A percentile compares a stretch with the other conserved stretches of the same genome.
phyloP scores from a whole-genome alignment of 2,797 vertebrate species.

The Mormyrus proboscirostris region DNA sequence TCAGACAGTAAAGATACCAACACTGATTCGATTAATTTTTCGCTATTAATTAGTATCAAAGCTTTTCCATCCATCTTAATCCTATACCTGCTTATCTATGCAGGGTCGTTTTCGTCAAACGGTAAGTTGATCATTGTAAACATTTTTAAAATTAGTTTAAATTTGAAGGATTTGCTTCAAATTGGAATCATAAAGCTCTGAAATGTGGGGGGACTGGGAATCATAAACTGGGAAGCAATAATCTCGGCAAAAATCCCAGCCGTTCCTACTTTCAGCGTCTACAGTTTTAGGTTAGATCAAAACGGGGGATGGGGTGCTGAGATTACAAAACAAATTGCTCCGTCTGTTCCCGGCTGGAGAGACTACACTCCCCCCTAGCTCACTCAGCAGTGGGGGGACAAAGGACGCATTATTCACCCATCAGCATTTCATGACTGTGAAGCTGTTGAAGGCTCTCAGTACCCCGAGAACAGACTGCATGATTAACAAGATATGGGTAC shows the following conservation, averaged over 20 bases:
- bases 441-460: constrained; percentile 34
- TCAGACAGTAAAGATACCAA: background rate
- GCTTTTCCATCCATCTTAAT: background rate
- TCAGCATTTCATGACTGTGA: constrained; percentile 42
- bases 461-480: constrained; percentile 41
- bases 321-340: constrained; percentile 63
- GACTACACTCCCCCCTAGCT: constrained; percentile 62
- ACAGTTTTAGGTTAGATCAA: background rate
- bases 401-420: constrained; percentile 39
- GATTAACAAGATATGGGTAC: constrained; percentile 39
- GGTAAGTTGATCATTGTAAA: background rate
- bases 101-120: background rate
- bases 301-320: constrained; percentile 22
- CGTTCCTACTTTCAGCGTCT: background rate
- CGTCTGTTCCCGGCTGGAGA: constrained; percentile 63
- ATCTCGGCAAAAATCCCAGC: background rate
- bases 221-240: background rate
- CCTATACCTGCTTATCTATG: background rate
- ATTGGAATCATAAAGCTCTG: background rate
- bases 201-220: background rate
- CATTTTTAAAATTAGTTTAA: background rate
- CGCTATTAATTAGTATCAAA: background rate
- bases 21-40: background rate
- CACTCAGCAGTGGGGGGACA: constrained; percentile 40
- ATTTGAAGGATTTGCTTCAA: background rate